Base-by-base conservation (phyloP, 2,797 vertebrate species). In the Nannoperca australis region DNA sequence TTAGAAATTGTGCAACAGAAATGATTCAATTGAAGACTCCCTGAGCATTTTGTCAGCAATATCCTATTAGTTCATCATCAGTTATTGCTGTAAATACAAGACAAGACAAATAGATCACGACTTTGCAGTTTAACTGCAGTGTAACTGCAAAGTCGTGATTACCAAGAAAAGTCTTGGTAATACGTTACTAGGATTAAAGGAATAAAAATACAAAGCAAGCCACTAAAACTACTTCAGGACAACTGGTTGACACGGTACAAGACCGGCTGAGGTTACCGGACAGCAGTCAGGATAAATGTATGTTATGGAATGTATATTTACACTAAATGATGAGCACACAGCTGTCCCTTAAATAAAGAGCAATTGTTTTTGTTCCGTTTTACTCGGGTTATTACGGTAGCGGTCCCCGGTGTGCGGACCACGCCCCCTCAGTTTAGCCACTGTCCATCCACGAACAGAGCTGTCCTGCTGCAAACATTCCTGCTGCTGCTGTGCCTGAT, bases 331-430 rank as follows among this genome's bases (percentile, higher is more conserved):
- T 7, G 34, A 62, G 18, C 18, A 51, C 18, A 61, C n/a, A n/a
- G 50, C 1, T 1, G 10, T 6, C 34, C 0, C 7, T 15, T 42
- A 6, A 58, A 17, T n/a, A 10, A 18, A 13, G 5, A 30, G 17
- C 7, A 2, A 6, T 7, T 18, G 5, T 27, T 18, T 47, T 4
- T 22, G 42, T 65, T 50, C 30, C 22, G 0, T 1, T 40, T 27
- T 71, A 47, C 15, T 83, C 1, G 1, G 10, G 55, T 70, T 4
- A 61, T 86, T 90, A 88, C 84, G 88, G 88, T 90, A 88, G 14
- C 1, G 14, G 6, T 3, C 11, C 17, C 11, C 2, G 5, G 12
- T 2, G 4, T 9, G 17, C 7, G 2, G 40, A 3, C 70, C 68
- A 71, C 78, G 65, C 89, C 89, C 76, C 77, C 76, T 76, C 11